phyloP scores from a whole-genome alignment of 2,797 vertebrate genomes.

The Danio tinwini region DNA sequence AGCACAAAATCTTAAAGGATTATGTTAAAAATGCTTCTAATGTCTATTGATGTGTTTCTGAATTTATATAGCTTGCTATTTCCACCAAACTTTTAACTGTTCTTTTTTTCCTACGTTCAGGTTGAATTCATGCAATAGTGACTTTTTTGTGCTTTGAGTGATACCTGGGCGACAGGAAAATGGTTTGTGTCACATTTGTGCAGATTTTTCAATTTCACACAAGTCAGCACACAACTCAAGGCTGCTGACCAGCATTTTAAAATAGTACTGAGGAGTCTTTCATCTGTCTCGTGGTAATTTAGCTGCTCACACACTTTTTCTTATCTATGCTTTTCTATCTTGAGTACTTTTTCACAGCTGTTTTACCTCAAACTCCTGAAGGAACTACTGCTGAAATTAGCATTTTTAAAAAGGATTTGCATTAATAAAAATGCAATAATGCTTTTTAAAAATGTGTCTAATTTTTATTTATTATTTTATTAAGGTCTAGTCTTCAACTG shows the following conservation, averaged over 20 bases:
- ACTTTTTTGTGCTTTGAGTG: constrained; percentile 10
- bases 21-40: not conserved
- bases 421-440: not conserved
- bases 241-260: constrained; percentile 47
- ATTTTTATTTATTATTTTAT: not conserved
- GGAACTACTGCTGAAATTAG: not conserved
- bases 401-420: not conserved
- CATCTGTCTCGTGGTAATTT: constrained; percentile 51
- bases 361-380: constrained; percentile 27
- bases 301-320: constrained; percentile 43
- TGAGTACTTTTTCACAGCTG: constrained; percentile 37
- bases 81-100: not conserved
- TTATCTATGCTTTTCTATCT: constrained; percentile 50
- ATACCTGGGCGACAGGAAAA: constrained; percentile 29
- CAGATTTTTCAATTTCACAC: constrained; percentile 54
- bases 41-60: not conserved
- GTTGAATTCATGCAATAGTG: constrained; percentile 1
- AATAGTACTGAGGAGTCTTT: constrained; percentile 54
- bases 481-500: not conserved
- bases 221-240: constrained; percentile 48
- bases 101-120: not conserved
- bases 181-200: constrained; percentile 32
- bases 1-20: constrained; percentile 18
- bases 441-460: not conserved
- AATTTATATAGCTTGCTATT: constrained; percentile 40